These are phyloP conservation scores for Tachystola acroxantha DNA, from an alignment of 2,888 invertebrate species.

Conservation along the genomic window DNA sequence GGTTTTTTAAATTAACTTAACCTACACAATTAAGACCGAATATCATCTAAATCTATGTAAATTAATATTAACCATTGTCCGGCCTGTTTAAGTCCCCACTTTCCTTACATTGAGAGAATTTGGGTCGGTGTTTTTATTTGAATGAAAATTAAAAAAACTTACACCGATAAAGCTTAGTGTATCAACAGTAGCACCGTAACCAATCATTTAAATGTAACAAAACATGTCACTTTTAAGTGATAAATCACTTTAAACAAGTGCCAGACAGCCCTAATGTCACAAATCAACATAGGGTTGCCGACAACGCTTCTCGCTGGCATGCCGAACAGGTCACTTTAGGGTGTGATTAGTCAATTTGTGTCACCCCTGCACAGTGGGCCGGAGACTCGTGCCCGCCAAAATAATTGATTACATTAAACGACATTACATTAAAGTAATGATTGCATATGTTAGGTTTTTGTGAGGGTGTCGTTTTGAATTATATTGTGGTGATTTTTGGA, in stretches of 20 bases:
- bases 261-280: constrained; percentile 40
- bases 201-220: constrained; percentile 31
- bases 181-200: constrained; percentile 16
- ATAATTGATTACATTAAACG: constrained; percentile 73
- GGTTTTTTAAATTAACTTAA: no score
- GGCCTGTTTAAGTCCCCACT: no score
- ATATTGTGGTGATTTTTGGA: constrained; percentile 33
- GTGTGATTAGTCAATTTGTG: constrained; percentile 66
- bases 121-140: no score
- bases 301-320: constrained; percentile 28
- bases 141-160: no score
- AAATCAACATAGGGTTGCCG: constrained; percentile 55
- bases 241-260: constrained; percentile 42
- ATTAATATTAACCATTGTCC: no score
- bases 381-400: constrained; percentile 28
- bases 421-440: constrained; percentile 65
- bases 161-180: neutral
- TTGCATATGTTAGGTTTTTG: constrained; percentile 64
- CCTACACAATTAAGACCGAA: no score
- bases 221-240: constrained; percentile 51
- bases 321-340: constrained; percentile 43
- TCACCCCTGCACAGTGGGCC: constrained; percentile 38
- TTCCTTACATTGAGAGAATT: no score
- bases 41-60: no score
- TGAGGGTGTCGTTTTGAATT: constrained; percentile 22